A percentile compares a stretch with the other conserved stretches of the same genome.
phyloP scores from a whole-genome alignment of 2,113 vertebrate genomes.

The Rhinolophus sinicus region DNA sequence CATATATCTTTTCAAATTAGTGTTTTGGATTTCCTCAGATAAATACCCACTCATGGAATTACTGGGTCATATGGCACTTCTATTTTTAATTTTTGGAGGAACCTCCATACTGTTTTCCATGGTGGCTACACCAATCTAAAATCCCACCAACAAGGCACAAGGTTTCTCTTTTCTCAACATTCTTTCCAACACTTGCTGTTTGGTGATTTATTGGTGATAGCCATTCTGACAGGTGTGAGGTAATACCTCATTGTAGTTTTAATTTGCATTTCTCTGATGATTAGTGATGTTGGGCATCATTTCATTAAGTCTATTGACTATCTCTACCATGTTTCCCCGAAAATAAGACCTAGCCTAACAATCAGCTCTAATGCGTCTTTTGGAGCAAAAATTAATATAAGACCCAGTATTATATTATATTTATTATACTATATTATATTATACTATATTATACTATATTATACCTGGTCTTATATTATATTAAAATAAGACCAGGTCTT shows the following conservation, averaged over 20 bases:
- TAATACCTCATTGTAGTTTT: background rate
- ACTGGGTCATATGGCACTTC: background rate
- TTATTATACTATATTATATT: too few relatives aligned
- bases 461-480: too few relatives aligned
- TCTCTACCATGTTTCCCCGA: background rate
- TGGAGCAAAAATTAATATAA: too few relatives aligned
- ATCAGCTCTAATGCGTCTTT: too few relatives aligned
- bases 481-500: too few relatives aligned
- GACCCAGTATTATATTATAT: too few relatives aligned
- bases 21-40: background rate
- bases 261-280: background rate
- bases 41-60: background rate
- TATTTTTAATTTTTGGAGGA: background rate
- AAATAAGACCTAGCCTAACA: too few relatives aligned
- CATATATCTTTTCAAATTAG: background rate
- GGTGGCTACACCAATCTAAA: background rate
- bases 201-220: background rate
- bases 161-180: background rate
- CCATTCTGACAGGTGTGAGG: background rate
- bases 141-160: background rate
- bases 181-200: background rate
- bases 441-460: too few relatives aligned
- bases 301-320: background rate
- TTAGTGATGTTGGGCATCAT: background rate
- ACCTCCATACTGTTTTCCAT: background rate